Conservation (phyloP, 2,113 vertebrate genomes). For the Pipra filicauda region DNA sequence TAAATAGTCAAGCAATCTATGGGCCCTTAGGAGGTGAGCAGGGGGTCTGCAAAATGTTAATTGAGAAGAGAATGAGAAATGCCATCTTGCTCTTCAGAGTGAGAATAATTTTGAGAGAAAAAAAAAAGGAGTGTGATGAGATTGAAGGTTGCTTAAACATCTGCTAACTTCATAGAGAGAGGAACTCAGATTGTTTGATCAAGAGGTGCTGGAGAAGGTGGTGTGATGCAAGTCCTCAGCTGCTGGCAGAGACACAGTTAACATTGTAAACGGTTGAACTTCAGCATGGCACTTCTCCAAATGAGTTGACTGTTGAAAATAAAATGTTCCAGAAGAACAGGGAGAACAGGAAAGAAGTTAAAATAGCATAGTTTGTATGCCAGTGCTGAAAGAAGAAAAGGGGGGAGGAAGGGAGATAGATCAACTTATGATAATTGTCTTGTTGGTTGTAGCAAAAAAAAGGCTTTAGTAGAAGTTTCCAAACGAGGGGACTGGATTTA, state of each 20-base stretch:
- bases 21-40: neutral
- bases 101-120: constrained; percentile 3
- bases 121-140: neutral
- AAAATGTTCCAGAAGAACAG: constrained; percentile 87
- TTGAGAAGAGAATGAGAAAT: neutral
- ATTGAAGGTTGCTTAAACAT: constrained; percentile 42
- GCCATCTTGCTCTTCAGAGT: neutral
- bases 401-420: constrained; percentile 65
- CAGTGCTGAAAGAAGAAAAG: constrained; percentile 75
- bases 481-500: constrained; percentile 14
- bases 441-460: constrained; percentile 23
- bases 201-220: constrained; percentile 64
- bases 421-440: constrained; percentile 59
- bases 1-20: neutral
- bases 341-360: constrained; percentile 86
- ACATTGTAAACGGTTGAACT: constrained; percentile 77
- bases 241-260: constrained; percentile 80
- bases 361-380: constrained; percentile 81
- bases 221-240: constrained; percentile 45
- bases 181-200: constrained; percentile 32
- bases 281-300: constrained; percentile 81
- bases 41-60: neutral
- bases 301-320: constrained; percentile 85
- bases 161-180: neutral
- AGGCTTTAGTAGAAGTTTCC: constrained; percentile 33